Base-by-base conservation (phyloP, 2,113 vertebrate genomes). In the Tragulus kanchil region DNA sequence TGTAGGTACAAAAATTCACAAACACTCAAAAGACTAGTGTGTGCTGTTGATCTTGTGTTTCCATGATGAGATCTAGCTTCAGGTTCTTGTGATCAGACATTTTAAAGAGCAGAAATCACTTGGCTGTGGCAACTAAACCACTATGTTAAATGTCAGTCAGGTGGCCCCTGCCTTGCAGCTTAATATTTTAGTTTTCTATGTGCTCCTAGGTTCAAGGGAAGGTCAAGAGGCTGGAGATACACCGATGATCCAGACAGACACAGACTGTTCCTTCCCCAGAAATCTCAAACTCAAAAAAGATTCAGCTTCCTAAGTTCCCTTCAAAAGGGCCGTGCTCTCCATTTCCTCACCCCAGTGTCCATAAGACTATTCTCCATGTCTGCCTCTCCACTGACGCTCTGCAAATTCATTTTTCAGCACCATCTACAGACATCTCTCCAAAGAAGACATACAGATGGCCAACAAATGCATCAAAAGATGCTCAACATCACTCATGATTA, bases 21-120 rank as follows among this genome's bases (percentile, higher is more conserved):
- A 56, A 7, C 19, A 13, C 13, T 16, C 12, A 3, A 31, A 54
- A 25, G 9, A 7, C 26, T 31, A 10, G 5, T 31, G 15, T 7
- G 6, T 21, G 12, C 65, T 26, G 5, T 54, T 23, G 36, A 82
- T 54, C 36, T 25, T 1, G 42, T 50, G 78, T 58, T 31, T 16
- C 64, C 15, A 0, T 31, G 21, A 16, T 1, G 8, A 82, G 21
- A 89, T n/a, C 64, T 45, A 69, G 42, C 26, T 82, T 52, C 79
- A 65, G 31, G 52, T 42, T 65, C 25, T 90, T 67, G 19, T 50
- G 50, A 50, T 11, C 1, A 1, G 15, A 77, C 23, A 26, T 62
- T 88, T 61, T 81, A 31, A 85, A 94, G 79, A 95, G 64, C 25
- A 94, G 50, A 86, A 78, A 91, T 88, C 77, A 23, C 36, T 71